These are phyloP conservation scores for Lycodopsis pacificus DNA, from an alignment of 2,797 vertebrate genomes.

Conservation along the genomic window DNA sequence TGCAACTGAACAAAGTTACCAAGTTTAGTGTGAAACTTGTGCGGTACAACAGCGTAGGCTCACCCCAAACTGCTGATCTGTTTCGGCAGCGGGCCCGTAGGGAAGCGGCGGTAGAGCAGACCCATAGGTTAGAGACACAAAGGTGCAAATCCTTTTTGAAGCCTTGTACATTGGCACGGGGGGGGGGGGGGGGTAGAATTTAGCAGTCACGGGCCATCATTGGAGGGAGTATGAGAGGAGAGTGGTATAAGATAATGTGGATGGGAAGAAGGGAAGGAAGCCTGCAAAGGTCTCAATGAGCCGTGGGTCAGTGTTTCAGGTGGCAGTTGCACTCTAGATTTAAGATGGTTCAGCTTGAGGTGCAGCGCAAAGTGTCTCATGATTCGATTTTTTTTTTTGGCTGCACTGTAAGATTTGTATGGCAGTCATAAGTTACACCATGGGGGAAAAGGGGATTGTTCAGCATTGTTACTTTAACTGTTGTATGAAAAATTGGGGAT, in stretches of 20 bases:
- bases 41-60: background rate
- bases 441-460: background rate
- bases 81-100: conserved; percentile 2
- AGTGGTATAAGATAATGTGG: conserved; percentile 45
- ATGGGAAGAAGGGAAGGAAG: conserved; percentile 25
- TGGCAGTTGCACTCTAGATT: conserved; percentile 37
- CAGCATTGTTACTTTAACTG: background rate
- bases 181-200: background rate
- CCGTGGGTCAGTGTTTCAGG: conserved; percentile 43
- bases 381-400: conserved; percentile 24
- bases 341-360: conserved; percentile 32
- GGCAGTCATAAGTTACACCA: background rate
- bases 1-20: background rate
- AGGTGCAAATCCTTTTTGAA: conserved; percentile 35
- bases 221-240: conserved; percentile 12
- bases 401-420: conserved; percentile 14
- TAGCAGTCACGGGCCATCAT: conserved; percentile 33
- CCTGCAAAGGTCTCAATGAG: conserved; percentile 35
- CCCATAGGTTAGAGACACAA: conserved; percentile 29
- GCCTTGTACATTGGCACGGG: conserved; percentile 15
- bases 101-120: background rate
- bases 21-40: background rate
- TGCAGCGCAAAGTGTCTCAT: conserved; percentile 12
- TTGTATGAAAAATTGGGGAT: conserved; percentile 5
- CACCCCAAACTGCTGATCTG: background rate